phyloP scores from a whole-genome alignment of 2,888 invertebrate species.

The Clivina fossor region DNA sequence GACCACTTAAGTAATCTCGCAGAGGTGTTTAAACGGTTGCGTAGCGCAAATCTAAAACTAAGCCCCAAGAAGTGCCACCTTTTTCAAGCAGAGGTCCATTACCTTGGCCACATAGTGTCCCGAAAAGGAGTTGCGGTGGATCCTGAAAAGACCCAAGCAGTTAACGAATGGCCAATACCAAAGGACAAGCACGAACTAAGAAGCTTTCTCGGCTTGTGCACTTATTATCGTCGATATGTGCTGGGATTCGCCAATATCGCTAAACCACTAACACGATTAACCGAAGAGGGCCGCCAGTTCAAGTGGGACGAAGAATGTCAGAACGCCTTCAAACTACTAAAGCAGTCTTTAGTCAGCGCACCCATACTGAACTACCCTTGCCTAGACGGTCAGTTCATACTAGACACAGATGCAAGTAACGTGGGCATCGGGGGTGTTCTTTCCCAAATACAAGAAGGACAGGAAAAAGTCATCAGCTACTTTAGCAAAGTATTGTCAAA shows the following conservation, averaged over 20 bases:
- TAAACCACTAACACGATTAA: constrained; percentile 28
- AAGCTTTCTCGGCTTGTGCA: constrained; percentile 41
- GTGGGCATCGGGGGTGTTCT: background rate
- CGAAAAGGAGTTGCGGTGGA: background rate
- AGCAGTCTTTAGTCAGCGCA: background rate
- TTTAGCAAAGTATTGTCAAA: constrained; percentile 26
- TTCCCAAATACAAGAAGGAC: constrained; percentile 12
- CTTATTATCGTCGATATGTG: constrained; percentile 40
- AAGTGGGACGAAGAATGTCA: background rate
- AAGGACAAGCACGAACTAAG: constrained; percentile 28
- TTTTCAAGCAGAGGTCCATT: background rate
- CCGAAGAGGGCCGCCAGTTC: background rate
- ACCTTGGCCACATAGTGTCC: background rate
- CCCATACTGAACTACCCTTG: background rate
- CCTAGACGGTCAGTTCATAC: background rate
- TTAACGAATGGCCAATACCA: constrained; percentile 37
- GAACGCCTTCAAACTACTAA: background rate
- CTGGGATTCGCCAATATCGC: constrained; percentile 36
- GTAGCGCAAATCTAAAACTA: too few species aligned
- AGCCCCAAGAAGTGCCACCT: background rate
- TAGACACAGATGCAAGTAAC: constrained; percentile 2
- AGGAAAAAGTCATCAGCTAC: constrained; percentile 34
- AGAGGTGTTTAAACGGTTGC: too few species aligned
- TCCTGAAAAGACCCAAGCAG: background rate
- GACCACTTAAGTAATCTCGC: background rate